Conservation (phyloP, 2,888 invertebrate species). For the Apodemia hepburni region DNA sequence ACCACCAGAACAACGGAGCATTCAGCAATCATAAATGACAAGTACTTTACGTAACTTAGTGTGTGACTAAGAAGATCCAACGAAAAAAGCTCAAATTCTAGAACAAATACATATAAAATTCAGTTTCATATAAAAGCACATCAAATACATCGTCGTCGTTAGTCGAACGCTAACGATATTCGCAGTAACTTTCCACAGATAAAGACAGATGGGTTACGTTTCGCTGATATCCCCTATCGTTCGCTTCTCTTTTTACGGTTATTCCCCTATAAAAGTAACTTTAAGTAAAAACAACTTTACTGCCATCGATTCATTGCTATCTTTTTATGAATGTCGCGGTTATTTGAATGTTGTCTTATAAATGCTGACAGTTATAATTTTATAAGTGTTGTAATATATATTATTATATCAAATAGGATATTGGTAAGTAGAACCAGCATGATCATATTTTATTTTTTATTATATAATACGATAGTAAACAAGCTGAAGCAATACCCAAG, state of each 20-base stretch:
- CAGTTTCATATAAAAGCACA: neutral
- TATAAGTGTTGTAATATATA: neutral
- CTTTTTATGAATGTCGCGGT: constrained; percentile 56
- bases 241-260: constrained; percentile 66
- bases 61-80: too few species aligned
- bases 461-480: too few species aligned
- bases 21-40: too few species aligned
- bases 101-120: too few species aligned
- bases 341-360: constrained; percentile 17
- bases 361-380: neutral
- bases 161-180: constrained; percentile 21
- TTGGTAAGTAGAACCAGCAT: neutral
- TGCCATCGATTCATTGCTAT: constrained; percentile 58
- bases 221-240: constrained; percentile 58
- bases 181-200: constrained; percentile 45
- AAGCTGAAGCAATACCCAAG: too few species aligned
- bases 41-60: too few species aligned
- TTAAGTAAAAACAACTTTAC: constrained; percentile 75
- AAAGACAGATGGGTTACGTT: constrained; percentile 52
- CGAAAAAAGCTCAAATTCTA: too few species aligned
- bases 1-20: too few species aligned
- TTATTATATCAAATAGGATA: neutral
- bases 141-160: constrained; percentile 18
- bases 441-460: too few species aligned
- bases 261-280: constrained; percentile 66